Evolutionary conservation across 2,797 vertebrate genomes (phyloP), one percentile per base, ranked within the genome.

Genomic region (Tachyglossus aculeatus): DNA sequence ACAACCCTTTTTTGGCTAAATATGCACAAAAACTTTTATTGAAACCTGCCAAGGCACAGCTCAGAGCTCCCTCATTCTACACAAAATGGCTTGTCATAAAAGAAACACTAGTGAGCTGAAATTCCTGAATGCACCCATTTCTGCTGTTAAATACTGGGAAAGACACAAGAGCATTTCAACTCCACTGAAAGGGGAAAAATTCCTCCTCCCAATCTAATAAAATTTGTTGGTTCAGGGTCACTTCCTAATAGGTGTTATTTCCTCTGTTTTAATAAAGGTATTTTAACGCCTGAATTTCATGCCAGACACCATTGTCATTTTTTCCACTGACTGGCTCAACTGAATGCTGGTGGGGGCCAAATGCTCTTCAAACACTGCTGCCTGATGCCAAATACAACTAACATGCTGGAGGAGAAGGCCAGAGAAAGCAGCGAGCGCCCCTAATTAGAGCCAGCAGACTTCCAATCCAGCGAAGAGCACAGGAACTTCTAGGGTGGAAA

Each of bases 221-320:
- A 90, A 77, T 39, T 51, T 83, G 68, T 82, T 88, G 83, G 71
- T 85, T 87, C 27, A 55, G 67, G 81, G 81, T 88, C 80, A 88
- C 78, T 88, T 90, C 86, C 77, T 90, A 88, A 88, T 88, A 88
- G 83, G 84, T 81, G 78, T 69, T 83, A 89, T 81, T 91, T 91
- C 89, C 85, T 85, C 77, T 80, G 47, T 87, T 90, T 89, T 86
- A 89, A 88, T 83, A 87, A 87, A 90, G 75, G 64, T 84, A 83
- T 89, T 90, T 87, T 87, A 90, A 81, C 78, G 86, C 85, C 79
- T 91, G 59, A 82, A 78, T 80, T 84, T 64, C 34, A 41, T 86
- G 87, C 84, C 85, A 91, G 83, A 83, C 40, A 71, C 24, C 62
- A 88, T 85, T 88, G 83, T 86, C 66, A 87, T 83, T 86, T 90